phyloP scores from a whole-genome alignment of 2,888 invertebrate species.

The Therioaphis trifolii region DNA sequence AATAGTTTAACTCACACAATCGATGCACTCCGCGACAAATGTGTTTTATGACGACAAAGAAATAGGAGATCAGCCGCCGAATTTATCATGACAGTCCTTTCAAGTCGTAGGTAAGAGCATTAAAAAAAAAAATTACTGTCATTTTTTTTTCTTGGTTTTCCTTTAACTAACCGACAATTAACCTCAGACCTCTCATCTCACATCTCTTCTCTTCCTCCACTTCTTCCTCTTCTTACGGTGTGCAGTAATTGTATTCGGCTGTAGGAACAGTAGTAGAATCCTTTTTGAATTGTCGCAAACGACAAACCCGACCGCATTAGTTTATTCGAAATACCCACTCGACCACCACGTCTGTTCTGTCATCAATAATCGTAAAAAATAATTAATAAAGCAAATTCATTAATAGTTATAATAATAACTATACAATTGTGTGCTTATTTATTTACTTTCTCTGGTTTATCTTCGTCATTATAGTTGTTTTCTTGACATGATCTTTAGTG shows the following conservation, averaged over 20 bases:
- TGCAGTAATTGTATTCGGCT: background rate
- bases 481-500: background rate
- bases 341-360: conserved; percentile 11
- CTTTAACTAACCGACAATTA: conserved; percentile 32
- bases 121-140: background rate
- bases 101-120: background rate
- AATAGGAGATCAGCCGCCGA: background rate
- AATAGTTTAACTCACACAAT: background rate
- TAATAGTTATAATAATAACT: background rate
- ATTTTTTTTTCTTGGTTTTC: background rate
- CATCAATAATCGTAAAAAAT: background rate
- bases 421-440: no score
- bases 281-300: conserved; percentile 23
- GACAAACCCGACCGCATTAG: conserved; percentile 33
- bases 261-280: conserved; percentile 2
- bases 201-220: background rate
- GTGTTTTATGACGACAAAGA: background rate
- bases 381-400: background rate
- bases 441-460: no score
- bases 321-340: conserved; percentile 25
- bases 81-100: background rate
- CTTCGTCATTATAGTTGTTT: background rate
- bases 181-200: conserved; percentile 11
- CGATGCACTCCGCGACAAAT: background rate
- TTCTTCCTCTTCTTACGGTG: background rate